Evolutionary conservation across 2,113 vertebrate genomes (phyloP).

Genomic region (Pogonocichla stellata): DNA sequence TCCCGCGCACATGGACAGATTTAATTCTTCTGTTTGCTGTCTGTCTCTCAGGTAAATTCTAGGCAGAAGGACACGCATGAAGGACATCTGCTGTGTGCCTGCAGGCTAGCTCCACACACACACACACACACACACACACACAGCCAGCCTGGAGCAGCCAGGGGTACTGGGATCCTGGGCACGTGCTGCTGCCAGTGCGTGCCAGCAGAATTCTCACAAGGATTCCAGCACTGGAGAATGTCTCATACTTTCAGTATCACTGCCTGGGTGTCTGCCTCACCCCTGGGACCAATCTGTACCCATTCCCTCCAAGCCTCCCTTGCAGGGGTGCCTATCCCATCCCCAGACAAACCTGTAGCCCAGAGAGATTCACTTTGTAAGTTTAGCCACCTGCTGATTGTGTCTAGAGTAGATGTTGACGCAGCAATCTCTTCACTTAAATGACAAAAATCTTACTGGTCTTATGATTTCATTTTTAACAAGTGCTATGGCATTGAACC

Average conservation of each 20-base stretch:
- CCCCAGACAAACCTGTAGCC: background rate
- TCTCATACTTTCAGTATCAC: background rate
- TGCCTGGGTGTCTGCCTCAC: background rate
- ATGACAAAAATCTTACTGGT: background rate
- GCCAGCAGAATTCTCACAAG: background rate
- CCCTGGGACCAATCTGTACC: background rate
- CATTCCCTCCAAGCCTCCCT: background rate
- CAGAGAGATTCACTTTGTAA: background rate
- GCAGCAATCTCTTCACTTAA: background rate
- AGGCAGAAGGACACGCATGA: background rate
- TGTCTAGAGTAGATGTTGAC: fast-evolving
- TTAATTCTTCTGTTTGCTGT: background rate
- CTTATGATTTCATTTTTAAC: background rate
- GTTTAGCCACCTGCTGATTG: background rate
- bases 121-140: background rate
- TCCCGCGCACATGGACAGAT: background rate
- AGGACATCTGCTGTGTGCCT: background rate
- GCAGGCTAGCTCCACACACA: background rate
- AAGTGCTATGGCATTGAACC: background rate
- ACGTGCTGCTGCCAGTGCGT: fast-evolving
- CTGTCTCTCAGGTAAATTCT: background rate
- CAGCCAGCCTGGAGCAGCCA: background rate
- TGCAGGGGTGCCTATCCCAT: background rate
- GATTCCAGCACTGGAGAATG: background rate
- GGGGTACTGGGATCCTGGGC: background rate